Conservation (phyloP, 1,140 invertebrate genomes). For the Sitophilus oryzae region DNA sequence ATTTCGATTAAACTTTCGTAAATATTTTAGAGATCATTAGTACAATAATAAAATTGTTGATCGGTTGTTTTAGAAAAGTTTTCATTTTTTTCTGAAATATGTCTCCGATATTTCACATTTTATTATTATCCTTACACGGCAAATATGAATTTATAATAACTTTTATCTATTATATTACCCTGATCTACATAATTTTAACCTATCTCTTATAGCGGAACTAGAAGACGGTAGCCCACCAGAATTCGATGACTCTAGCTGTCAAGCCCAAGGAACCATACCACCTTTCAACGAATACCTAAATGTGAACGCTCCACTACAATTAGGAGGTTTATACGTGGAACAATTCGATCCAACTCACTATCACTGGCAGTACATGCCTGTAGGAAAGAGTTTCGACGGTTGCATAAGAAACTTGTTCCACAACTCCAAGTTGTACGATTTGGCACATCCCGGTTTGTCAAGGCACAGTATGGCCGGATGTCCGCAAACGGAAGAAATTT, state of each 20-base stretch:
- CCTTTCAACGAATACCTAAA: slow-evolving; percentile 96
- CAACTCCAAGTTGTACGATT: slow-evolving; percentile 91
- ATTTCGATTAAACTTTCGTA: background rate
- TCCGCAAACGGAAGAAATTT: slow-evolving; percentile 83
- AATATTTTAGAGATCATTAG: too few relatives aligned
- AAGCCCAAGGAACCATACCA: slow-evolving; percentile 80
- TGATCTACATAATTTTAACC: background rate
- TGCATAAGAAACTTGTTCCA: slow-evolving; percentile 94
- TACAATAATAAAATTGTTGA: too few relatives aligned
- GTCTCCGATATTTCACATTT: too few relatives aligned
- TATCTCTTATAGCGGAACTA: slow-evolving; percentile 55
- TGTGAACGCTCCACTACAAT: slow-evolving; percentile 89
- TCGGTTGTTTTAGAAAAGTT: too few relatives aligned
- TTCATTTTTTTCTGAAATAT: too few relatives aligned
- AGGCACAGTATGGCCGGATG: slow-evolving; percentile 81
- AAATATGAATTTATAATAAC: background rate
- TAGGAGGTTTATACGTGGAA: slow-evolving; percentile 84
- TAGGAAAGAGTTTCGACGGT: slow-evolving; percentile 85
- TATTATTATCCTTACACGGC: background rate
- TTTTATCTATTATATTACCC: too few relatives aligned
- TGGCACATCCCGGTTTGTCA: slow-evolving; percentile 80
- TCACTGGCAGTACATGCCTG: slow-evolving; percentile 80
- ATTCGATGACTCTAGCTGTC: slow-evolving; percentile 82
- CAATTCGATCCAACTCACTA: slow-evolving; percentile 80
- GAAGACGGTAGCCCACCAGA: slow-evolving; percentile 81